These are phyloP conservation scores for Psittacula echo DNA, from an alignment of 2,797 vertebrate species.

Conservation along the genomic window DNA sequence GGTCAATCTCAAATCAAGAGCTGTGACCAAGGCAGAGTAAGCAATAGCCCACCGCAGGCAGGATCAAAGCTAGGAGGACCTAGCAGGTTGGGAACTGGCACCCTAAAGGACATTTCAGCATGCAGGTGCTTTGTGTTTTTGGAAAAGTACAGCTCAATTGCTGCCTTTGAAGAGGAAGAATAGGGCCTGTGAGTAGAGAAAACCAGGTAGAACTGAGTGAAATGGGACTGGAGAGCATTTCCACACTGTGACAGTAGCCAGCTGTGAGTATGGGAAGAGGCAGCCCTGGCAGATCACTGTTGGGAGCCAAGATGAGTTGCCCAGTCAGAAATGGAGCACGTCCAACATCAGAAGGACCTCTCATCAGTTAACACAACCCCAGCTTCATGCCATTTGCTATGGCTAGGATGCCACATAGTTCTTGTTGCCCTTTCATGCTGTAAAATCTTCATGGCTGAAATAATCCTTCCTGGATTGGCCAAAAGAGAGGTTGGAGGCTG, in stretches of 20 bases:
- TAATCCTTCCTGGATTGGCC: background rate
- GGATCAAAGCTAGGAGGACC: background rate
- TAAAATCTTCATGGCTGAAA: background rate
- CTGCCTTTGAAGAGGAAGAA: background rate
- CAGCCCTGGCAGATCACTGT: background rate
- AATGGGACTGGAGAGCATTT: background rate
- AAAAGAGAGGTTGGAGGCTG: background rate
- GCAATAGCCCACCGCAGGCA: fast-evolving
- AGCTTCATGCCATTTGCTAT: background rate
- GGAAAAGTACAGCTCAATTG: background rate
- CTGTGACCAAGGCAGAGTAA: background rate
- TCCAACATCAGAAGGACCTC: background rate
- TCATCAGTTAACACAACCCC: background rate
- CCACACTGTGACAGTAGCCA: background rate
- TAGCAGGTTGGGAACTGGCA: background rate
- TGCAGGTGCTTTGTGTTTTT: background rate
- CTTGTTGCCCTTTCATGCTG: background rate
- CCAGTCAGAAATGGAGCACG: background rate
- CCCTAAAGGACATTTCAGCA: fast-evolving
- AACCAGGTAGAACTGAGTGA: background rate
- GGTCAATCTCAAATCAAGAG: background rate
- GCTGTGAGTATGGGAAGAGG: background rate
- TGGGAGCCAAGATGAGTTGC: background rate
- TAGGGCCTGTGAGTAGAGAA: background rate
- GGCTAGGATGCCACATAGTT: background rate